These are phyloP conservation scores for Lipotes vexillifer DNA, from an alignment of 2,113 vertebrate species.

Conservation along the genomic window DNA sequence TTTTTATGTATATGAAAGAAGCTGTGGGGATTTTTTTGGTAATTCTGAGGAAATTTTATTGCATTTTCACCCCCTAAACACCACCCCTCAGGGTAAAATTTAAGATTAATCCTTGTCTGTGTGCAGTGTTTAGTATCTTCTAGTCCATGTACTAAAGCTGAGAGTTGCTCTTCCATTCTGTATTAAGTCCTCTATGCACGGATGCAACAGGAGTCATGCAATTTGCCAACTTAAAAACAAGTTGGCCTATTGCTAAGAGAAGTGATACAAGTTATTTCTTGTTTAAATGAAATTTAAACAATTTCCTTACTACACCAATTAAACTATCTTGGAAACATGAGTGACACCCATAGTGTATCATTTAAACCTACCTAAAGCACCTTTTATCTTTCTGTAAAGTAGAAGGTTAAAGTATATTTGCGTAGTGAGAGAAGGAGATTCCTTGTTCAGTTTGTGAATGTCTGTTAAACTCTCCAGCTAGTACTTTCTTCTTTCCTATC, in stretches of 20 bases:
- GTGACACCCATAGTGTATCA: slow-evolving; percentile 47
- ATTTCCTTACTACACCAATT: slow-evolving; percentile 40
- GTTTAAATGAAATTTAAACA: slow-evolving; percentile 57
- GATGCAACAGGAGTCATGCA: slow-evolving; percentile 31
- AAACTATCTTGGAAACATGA: slow-evolving; percentile 53
- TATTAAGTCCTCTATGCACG: neutral
- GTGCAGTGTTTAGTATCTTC: slow-evolving; percentile 23
- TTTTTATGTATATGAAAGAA: slow-evolving; percentile 39
- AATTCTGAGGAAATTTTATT: slow-evolving; percentile 20
- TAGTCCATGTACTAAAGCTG: neutral
- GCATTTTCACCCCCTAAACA: neutral
- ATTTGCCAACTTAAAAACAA: slow-evolving; percentile 44
- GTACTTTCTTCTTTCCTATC: slow-evolving; percentile 63
- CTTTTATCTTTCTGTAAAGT: slow-evolving; percentile 53
- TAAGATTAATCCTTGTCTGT: slow-evolving; percentile 20
- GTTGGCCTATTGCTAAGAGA: slow-evolving; percentile 37
- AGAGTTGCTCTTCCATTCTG: slow-evolving; percentile 56
- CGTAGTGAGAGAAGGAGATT: slow-evolving; percentile 41
- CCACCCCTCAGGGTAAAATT: slow-evolving; percentile 9
- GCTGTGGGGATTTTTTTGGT: slow-evolving; percentile 23
- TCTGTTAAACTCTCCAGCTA: slow-evolving; percentile 60
- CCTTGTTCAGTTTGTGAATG: slow-evolving; percentile 65
- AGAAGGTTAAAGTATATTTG: slow-evolving; percentile 52
- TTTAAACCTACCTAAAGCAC: slow-evolving; percentile 42
- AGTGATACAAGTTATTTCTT: slow-evolving; percentile 40